These are phyloP conservation scores for Hoplostethus atlanticus DNA, from an alignment of 2,797 vertebrate genomes.

Conservation along the genomic window DNA sequence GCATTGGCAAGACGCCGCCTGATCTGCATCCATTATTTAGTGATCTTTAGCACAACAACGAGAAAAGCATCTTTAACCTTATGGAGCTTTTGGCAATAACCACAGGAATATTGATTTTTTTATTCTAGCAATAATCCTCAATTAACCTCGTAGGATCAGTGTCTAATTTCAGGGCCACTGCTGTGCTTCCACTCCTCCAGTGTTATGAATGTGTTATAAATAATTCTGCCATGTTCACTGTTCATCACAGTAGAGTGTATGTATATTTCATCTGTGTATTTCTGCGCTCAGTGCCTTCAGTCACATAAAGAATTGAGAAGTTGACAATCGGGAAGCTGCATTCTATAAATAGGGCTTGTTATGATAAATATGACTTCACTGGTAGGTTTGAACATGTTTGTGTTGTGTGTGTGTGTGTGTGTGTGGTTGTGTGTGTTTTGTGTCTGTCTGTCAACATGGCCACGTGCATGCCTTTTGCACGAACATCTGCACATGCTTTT, in stretches of 20 bases:
- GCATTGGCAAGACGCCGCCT: not conserved
- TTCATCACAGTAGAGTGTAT: not conserved
- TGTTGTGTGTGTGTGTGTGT: not conserved
- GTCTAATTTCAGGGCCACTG: not conserved
- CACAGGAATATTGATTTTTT: not conserved
- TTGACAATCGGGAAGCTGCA: too few species aligned
- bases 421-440: too few species aligned
- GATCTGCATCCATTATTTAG: not conserved
- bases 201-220: conserved; percentile 6
- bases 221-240: conserved; percentile 7
- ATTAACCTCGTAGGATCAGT: not conserved
- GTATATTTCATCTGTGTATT: not conserved
- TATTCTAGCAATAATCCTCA: not conserved
- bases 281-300: not conserved
- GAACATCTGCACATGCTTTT: too few species aligned
- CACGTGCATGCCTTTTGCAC: not conserved
- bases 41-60: too few species aligned
- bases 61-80: not conserved
- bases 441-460: not conserved
- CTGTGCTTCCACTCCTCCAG: not conserved
- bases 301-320: too few species aligned
- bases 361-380: not conserved
- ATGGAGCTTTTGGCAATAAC: not conserved
- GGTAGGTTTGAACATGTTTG: not conserved
- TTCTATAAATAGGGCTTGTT: too few species aligned